Conservation (phyloP, 1,140 invertebrate genomes). For the Planococcus citri region DNA sequence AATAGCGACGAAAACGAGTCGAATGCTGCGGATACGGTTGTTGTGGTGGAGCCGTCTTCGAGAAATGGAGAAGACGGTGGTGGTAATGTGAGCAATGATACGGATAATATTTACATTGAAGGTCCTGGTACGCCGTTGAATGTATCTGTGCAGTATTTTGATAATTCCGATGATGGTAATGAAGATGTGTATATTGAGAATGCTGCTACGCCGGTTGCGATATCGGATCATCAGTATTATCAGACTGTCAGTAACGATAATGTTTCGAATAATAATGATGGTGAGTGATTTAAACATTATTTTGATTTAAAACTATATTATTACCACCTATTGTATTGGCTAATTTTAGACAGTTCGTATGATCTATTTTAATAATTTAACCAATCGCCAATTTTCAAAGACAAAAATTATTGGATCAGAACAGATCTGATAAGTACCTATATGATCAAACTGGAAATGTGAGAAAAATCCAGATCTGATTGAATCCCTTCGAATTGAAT, state of each 20-base stretch:
- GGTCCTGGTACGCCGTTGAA: background rate
- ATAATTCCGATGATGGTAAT: background rate
- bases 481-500: too few species aligned
- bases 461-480: too few species aligned
- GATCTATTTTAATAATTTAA: too few species aligned
- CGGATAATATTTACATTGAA: background rate
- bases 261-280: background rate
- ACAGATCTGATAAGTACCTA: too few species aligned
- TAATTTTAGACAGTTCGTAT: too few species aligned
- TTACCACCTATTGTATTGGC: too few species aligned
- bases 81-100: background rate
- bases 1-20: background rate
- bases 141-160: background rate
- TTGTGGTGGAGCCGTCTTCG: background rate
- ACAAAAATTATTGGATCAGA: too few species aligned
- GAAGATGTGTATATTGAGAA: conserved; percentile 12
- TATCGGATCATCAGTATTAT: conserved; percentile 1
- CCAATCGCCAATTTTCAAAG: too few species aligned
- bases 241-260: conserved; percentile 1
- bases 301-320: too few species aligned
- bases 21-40: background rate
- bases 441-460: too few species aligned
- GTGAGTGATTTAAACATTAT: too few species aligned
- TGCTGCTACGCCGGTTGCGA: background rate
- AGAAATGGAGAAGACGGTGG: background rate